Conservation (phyloP, 2,888 invertebrate species). For the Malthinus flaveolus region DNA sequence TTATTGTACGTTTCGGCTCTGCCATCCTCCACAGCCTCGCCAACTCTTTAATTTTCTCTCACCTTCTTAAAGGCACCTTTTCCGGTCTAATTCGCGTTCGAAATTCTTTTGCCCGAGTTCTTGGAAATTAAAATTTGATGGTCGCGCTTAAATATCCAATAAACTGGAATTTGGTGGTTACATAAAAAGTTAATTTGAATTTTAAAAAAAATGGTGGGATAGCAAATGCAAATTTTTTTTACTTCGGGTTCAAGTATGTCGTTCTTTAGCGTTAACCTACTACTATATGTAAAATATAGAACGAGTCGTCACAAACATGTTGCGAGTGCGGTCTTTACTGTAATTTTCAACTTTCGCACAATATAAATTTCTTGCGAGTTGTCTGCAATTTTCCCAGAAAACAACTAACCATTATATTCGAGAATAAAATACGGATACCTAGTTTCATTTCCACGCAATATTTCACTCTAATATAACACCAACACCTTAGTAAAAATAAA, state of each 20-base stretch:
- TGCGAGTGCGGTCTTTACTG: neutral
- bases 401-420: slow-evolving; percentile 12
- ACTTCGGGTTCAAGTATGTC: no score
- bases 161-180: no score
- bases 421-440: slow-evolving; percentile 11
- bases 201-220: no score
- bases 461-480: slow-evolving; percentile 16
- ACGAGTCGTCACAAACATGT: neutral
- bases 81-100: no score
- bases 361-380: neutral
- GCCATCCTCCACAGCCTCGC: neutral
- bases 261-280: no score
- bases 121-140: no score
- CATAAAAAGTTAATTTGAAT: no score
- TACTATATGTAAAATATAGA: neutral
- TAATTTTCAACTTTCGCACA: slow-evolving; percentile 11
- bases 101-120: no score
- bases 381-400: slow-evolving; percentile 12
- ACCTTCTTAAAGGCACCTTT: no score
- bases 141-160: no score
- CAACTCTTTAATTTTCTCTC: neutral
- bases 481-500: slow-evolving; percentile 13
- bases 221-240: no score
- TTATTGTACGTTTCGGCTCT: slow-evolving; percentile 13
- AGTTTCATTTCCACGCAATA: slow-evolving; percentile 21